These are phyloP conservation scores for Epizoanthus ramosus DNA, from an alignment of 92 coral and sea anemone species.

Conservation along the genomic window DNA sequence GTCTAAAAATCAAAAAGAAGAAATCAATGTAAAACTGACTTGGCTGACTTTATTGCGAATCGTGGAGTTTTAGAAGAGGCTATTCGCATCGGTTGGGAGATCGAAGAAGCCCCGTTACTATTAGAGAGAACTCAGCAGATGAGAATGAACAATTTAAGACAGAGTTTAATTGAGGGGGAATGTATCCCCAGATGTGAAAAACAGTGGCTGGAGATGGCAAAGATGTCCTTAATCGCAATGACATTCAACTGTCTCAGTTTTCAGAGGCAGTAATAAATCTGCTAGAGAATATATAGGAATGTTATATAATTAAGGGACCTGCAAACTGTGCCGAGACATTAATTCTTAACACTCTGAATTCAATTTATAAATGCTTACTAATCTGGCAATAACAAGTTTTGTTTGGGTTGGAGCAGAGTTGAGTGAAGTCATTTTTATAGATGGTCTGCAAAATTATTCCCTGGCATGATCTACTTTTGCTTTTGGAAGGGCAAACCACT, in stretches of 20 bases:
- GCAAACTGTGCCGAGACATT: slow-evolving; percentile 35
- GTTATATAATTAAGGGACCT: slow-evolving; percentile 15
- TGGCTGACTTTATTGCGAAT: slow-evolving; percentile 55
- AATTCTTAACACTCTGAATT: slow-evolving; percentile 4
- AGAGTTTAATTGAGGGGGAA: slow-evolving; percentile 1
- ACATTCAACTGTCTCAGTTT: slow-evolving; percentile 14
- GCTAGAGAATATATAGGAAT: slow-evolving; percentile 12
- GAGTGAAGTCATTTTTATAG: slow-evolving; percentile 1
- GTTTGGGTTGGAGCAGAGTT: slow-evolving; percentile 34
- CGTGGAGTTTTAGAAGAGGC: slow-evolving; percentile 43
- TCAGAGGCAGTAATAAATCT: slow-evolving; percentile 32
- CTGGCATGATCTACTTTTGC: slow-evolving; percentile 38
- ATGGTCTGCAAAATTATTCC: slow-evolving; percentile 15
- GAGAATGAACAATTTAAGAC: slow-evolving; percentile 15
- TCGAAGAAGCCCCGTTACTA: slow-evolving; percentile 33
- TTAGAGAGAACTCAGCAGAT: slow-evolving; percentile 41
- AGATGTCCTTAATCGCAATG: slow-evolving; percentile 26
- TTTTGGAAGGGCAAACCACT: slow-evolving; percentile 34
- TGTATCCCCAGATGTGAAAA: slow-evolving; percentile 40
- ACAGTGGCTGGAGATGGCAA: slow-evolving; percentile 50
- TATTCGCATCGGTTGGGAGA: slow-evolving; percentile 55
- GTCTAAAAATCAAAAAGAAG: slow-evolving; percentile 45
- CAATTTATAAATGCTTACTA: slow-evolving; percentile 9
- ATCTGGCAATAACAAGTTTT: slow-evolving; percentile 16
- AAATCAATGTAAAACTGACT: slow-evolving; percentile 52